These are phyloP conservation scores for Synanthedon tipuliformis DNA, from an alignment of 2,888 invertebrate genomes.

Conservation along the genomic window DNA sequence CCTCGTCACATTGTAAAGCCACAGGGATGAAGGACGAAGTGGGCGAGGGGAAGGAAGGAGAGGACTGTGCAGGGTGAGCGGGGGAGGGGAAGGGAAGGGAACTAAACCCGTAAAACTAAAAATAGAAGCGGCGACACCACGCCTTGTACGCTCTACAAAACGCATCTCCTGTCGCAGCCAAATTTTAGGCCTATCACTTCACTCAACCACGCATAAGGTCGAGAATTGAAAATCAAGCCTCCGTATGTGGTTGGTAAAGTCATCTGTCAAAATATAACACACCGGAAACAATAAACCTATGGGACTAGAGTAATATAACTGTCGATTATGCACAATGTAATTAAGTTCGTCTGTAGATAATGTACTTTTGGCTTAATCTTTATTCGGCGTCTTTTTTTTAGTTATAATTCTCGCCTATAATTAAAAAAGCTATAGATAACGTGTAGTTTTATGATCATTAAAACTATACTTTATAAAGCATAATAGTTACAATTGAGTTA, in stretches of 20 bases:
- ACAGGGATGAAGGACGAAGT: conserved; percentile 15
- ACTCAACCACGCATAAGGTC: neutral
- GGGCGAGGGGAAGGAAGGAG: conserved; percentile 17
- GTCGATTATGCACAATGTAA: neutral
- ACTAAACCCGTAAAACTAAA: conserved; percentile 63
- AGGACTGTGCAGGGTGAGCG: conserved; percentile 19
- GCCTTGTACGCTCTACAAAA: conserved; percentile 9
- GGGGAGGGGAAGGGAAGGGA: conserved; percentile 30
- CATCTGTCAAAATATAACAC: conserved; percentile 58
- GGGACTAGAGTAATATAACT: neutral
- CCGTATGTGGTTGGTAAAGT: conserved; percentile 11
- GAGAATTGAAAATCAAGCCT: neutral
- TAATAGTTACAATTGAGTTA: no score
- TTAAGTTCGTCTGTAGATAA: neutral
- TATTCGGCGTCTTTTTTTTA: no score
- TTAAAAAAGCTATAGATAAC: no score
- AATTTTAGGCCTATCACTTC: neutral
- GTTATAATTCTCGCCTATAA: no score
- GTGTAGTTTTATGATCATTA: no score
- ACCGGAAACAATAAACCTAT: conserved; percentile 47
- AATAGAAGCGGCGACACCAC: conserved; percentile 50
- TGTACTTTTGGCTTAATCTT: no score
- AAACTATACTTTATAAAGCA: no score
- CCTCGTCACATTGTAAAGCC: neutral
- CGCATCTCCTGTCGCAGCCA: neutral